phyloP scores from a whole-genome alignment of 2,113 vertebrate species.

The Pseudopodoces humilis region DNA sequence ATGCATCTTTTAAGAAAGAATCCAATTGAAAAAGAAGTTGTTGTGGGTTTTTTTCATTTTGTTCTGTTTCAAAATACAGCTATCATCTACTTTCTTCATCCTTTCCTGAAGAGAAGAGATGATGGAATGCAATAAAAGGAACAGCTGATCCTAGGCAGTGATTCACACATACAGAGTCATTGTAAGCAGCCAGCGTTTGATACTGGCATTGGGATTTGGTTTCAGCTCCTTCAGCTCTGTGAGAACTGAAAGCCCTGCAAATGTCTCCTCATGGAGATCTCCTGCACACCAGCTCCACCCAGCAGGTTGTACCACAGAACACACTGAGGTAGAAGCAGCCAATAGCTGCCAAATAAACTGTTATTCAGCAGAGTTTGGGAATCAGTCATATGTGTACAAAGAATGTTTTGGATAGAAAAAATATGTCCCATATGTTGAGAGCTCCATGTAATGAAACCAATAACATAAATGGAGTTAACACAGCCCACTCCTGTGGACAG shows the following conservation, averaged over 20 bases:
- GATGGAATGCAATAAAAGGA: not conserved
- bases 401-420: not conserved
- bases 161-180: not conserved
- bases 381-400: not conserved
- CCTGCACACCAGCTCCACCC: not conserved
- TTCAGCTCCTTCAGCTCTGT: not conserved
- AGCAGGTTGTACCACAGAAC: not conserved
- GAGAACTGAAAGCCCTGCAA: not conserved
- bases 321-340: not conserved
- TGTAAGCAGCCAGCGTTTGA: not conserved
- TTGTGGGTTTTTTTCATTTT: not conserved
- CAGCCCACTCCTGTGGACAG: not conserved
- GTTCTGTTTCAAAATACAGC: not conserved
- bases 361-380: not conserved
- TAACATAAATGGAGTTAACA: not conserved
- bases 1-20: not conserved
- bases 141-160: not conserved
- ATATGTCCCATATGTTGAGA: not conserved
- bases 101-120: not conserved
- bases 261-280: not conserved
- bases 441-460: not conserved
- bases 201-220: not conserved
- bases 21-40: not conserved
- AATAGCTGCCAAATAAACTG: not conserved
- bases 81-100: not conserved